Base-by-base conservation (phyloP, 2,113 vertebrate genomes). In the Varanus komodoensis region DNA sequence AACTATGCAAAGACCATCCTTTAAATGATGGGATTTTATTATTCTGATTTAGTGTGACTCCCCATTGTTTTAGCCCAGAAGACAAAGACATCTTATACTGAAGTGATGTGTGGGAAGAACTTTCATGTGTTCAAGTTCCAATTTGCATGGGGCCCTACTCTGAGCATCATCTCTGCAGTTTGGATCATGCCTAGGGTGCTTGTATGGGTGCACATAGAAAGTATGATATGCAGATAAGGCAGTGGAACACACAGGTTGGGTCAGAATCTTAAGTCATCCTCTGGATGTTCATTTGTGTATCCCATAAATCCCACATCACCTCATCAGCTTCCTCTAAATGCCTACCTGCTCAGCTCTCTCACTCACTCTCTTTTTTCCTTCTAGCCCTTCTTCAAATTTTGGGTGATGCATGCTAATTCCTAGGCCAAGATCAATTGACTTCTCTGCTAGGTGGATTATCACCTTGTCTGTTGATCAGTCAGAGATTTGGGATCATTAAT, bases 401-500 rank as follows among this genome's bases (percentile, higher is more conserved):
- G 50, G 61, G 19, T 61, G 75, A 29, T 23, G 23, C 64, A 14
- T 73, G 73, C 21, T 82, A 81, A 90, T 74, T 54, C 54, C 14
- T 57, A 67, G 50, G 67, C 34, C 8, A 87, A 48, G 80, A 21
- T 86, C 85, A 82, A 82, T 75, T 67, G 69, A 52, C 44, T 77
- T 67, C 69, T 52, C 82, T 82, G 69, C 79, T 67, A 84, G 15
- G 82, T 87, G 71, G 79, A 87, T 87, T 90, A 90, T 32, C 54
- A 82, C 38, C 11, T 38, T 90, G 79, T 87, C 89, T 82, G 29
- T 21, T 90, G 79, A 87, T 90, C 79, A 75, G 23, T 34, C 23
- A 67, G 78, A 87, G 79, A 75, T 82, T 75, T 82, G 79, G 84
- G 79, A 52, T 68, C 89, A 82, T 90, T 90, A 82, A 82, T 64